Evolutionary conservation across 1,140 invertebrate species (phyloP).

Genomic region (Cyphomyrmex costatus): DNA sequence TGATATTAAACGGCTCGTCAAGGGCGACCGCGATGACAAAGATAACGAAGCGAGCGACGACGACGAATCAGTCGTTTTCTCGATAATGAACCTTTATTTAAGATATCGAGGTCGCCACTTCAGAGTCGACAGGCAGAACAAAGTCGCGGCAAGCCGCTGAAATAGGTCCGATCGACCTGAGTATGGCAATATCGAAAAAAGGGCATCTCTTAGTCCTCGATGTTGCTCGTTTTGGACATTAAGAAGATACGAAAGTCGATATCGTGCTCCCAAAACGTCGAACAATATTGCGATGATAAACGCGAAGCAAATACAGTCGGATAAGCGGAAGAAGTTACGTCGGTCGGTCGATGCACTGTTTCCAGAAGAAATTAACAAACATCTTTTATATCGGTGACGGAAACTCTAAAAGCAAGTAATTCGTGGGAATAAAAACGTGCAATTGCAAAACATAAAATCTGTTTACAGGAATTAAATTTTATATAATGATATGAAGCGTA

Average conservation of each 20-base stretch:
- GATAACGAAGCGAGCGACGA: constrained; percentile 13
- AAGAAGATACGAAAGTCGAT: constrained; percentile 40
- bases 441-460: neutral
- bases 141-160: constrained; percentile 66
- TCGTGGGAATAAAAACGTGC: neutral
- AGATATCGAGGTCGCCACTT: constrained; percentile 73
- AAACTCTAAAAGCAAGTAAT: neutral
- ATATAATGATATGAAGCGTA: neutral
- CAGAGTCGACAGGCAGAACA: constrained; percentile 70
- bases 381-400: neutral
- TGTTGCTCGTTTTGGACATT: constrained; percentile 47
- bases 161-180: constrained; percentile 56
- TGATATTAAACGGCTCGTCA: constrained; percentile 61
- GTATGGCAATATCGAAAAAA: constrained; percentile 46
- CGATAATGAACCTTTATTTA: constrained; percentile 76
- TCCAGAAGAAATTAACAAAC: constrained; percentile 3
- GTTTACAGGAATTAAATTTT: constrained; percentile 16
- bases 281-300: neutral
- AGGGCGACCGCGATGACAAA: constrained; percentile 29
- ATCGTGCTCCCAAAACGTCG: constrained; percentile 27
- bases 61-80: constrained; percentile 56
- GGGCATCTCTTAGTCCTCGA: neutral
- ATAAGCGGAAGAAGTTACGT: constrained; percentile 18
- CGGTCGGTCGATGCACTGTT: neutral
- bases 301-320: neutral